These are phyloP conservation scores for Venustoraphidia nigricollis DNA, from an alignment of 2,888 invertebrate species.

Conservation along the genomic window DNA sequence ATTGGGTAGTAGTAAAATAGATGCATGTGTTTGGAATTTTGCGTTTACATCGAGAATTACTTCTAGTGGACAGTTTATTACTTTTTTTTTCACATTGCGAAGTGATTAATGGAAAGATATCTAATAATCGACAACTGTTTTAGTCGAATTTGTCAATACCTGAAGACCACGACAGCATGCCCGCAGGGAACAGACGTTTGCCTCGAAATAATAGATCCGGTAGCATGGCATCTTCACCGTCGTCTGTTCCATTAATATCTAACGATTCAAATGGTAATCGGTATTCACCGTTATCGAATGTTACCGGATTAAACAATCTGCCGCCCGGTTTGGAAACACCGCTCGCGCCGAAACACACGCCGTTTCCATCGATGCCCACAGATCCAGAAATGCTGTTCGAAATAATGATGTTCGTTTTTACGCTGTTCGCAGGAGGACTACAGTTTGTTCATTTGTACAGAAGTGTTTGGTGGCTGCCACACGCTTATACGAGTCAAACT, in stretches of 20 bases:
- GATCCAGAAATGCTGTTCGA: slow-evolving; percentile 78
- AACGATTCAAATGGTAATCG: slow-evolving; percentile 17
- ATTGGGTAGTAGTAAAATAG: too few relatives aligned
- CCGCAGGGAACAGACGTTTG: not conserved
- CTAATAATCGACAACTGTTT: too few relatives aligned
- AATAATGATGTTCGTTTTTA: slow-evolving; percentile 66
- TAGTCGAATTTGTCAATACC: too few relatives aligned
- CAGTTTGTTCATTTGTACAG: slow-evolving; percentile 92
- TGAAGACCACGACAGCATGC: not conserved
- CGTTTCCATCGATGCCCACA: slow-evolving; percentile 60
- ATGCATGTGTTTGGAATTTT: too few relatives aligned
- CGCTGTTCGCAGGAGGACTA: slow-evolving; percentile 59
- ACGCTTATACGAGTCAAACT: slow-evolving; percentile 75
- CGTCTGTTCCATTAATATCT: slow-evolving; percentile 18
- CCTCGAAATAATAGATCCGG: slow-evolving; percentile 2
- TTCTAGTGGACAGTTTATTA: too few relatives aligned
- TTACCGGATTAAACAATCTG: not conserved
- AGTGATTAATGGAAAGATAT: too few relatives aligned
- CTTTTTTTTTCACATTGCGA: too few relatives aligned
- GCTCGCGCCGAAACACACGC: slow-evolving; percentile 60
- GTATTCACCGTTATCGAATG: slow-evolving; percentile 16
- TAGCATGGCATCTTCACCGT: slow-evolving; percentile 12
- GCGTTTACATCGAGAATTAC: too few relatives aligned
- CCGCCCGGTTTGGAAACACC: slow-evolving; percentile 25
- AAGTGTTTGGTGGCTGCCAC: slow-evolving; percentile 94